phyloP scores from a whole-genome alignment of 2,113 vertebrate species.

The Gadus chalcogrammus region DNA sequence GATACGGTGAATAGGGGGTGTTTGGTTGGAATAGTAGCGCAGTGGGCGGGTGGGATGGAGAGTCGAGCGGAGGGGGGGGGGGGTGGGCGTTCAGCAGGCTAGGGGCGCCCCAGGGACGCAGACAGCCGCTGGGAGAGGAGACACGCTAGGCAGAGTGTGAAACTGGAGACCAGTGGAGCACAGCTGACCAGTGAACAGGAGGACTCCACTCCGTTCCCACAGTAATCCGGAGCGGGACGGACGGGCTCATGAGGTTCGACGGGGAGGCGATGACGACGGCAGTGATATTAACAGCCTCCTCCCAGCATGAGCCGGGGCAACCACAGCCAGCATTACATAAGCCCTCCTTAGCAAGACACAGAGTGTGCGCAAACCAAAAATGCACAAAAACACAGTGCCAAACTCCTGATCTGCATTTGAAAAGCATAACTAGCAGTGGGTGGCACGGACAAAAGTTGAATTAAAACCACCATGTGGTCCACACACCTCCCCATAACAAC shows the following conservation, averaged over 20 bases:
- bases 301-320: too few species aligned
- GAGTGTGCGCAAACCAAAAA: too few species aligned
- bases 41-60: conserved; percentile 6
- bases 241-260: background rate
- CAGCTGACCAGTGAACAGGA: conserved; percentile 69
- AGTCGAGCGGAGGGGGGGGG: background rate
- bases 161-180: conserved; percentile 70
- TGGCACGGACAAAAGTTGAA: too few species aligned
- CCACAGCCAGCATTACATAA: too few species aligned
- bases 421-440: too few species aligned
- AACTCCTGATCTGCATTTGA: too few species aligned
- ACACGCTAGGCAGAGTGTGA: conserved; percentile 71
- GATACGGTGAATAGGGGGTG: background rate
- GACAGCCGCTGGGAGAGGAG: conserved; percentile 56
- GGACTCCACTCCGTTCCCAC: conserved; percentile 56
- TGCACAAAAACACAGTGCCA: too few species aligned
- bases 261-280: conserved; percentile 37
- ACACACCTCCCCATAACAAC: too few species aligned
- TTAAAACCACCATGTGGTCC: too few species aligned
- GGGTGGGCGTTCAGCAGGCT: conserved; percentile 26
- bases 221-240: conserved; percentile 3
- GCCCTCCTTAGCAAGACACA: too few species aligned
- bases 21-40: background rate
- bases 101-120: conserved; percentile 38
- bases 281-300: conserved; percentile 26